Conservation (phyloP, 1,140 invertebrate genomes). For the Schlechtendalia chinensis region DNA sequence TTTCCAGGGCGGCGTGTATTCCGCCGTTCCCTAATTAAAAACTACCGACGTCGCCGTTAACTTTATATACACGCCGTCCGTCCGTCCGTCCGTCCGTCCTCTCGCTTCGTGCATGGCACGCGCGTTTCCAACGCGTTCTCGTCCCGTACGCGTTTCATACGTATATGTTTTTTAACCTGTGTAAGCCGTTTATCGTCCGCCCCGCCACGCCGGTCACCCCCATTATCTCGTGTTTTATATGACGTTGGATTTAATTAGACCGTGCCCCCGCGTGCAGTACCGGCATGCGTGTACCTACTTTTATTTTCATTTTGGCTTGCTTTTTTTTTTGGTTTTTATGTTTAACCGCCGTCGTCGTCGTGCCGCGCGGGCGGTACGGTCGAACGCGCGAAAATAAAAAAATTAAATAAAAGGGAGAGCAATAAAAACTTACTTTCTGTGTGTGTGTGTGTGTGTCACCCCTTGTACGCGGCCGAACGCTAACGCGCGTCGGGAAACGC, state of each 20-base stretch:
- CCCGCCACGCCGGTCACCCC: slow-evolving; percentile 12
- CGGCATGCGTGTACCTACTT: not conserved
- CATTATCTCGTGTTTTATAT: slow-evolving; percentile 43
- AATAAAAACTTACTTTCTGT: slow-evolving; percentile 27
- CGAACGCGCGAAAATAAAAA: not conserved
- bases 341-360: not conserved
- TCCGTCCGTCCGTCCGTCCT: too few species aligned
- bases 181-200: slow-evolving; percentile 39
- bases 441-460: not conserved
- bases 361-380: not conserved
- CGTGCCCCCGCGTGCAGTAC: not conserved
- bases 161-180: not conserved
- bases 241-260: slow-evolving; percentile 45
- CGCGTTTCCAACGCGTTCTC: too few species aligned
- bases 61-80: slow-evolving; percentile 13
- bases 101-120: too few species aligned
- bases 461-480: not conserved
- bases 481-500: slow-evolving; percentile 26
- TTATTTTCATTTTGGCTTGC: not conserved
- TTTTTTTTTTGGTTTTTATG: slow-evolving; percentile 9
- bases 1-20: slow-evolving; percentile 24
- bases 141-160: not conserved
- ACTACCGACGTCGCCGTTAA: slow-evolving; percentile 39
- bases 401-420: slow-evolving; percentile 30
- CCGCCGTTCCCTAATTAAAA: slow-evolving; percentile 49